Base-by-base conservation (phyloP, 2,888 invertebrate species). In the Tetanocera ferruginea region DNA sequence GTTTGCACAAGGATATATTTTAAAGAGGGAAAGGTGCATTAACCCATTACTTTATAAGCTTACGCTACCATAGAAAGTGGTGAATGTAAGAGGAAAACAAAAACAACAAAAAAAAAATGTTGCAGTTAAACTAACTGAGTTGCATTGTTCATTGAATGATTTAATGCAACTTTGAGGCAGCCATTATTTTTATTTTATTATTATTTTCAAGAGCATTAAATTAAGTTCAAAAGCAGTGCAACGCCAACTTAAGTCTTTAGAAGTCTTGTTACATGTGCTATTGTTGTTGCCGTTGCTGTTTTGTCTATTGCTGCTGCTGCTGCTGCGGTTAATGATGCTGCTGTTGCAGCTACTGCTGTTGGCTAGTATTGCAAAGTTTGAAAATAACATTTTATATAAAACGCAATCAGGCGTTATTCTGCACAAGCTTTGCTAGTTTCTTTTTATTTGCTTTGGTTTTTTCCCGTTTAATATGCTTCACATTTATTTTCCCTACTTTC, bases 381-480 rank as follows among this genome's bases (percentile, higher is more conserved):
- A 55, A 67, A 49, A 43, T 37, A 43, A 25, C 43, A 43, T 67
- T 67, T 67, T 49, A 19, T 43, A 43, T 25, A 67, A 67, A 43
- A 67, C n/a, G 23, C 43, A 67, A 67, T 67, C 43, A 43, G 14
- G 6, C 34, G 19, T 64, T 28, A 31, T 64, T 28, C 64, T 64
- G 37, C 34, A n/a, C 14, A 0, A 34, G n/a, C n/a, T 19, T 5
- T 37, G 8, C 23, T 55, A 19, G 1, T 66, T 66, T 60, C 43
- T 25, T 69, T 11, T n/a, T 69, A 23, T 5, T 19, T 19, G 43
- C 5, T 43, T n/a, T 37, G 5, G 5, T 31, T 69, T 51, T 14
- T 69, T 69, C n/a, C 31, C 28, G 17, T 75, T 75, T 17, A 66
- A 51, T 75, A 34, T 75, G 64, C 23, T 66, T 14, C 66, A n/a